These are phyloP conservation scores for Phodopus roborovskii DNA, from an alignment of 2,113 vertebrate species.

Conservation along the genomic window DNA sequence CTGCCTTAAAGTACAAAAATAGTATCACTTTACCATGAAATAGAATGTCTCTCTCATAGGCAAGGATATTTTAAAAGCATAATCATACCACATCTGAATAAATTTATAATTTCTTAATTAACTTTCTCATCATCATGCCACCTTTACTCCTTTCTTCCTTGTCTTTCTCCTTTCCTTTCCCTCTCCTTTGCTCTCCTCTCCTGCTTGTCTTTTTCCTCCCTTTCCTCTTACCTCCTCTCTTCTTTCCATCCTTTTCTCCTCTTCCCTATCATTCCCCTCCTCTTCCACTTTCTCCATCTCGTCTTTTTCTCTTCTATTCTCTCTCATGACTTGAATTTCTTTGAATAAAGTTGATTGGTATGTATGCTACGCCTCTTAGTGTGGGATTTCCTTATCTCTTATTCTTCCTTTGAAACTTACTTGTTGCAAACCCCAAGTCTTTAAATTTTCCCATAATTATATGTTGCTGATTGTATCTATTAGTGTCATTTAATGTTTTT, in stretches of 20 bases:
- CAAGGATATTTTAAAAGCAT: conserved; percentile 36
- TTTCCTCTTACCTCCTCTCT: background rate
- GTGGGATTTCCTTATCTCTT: conserved; percentile 8
- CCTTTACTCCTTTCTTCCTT: background rate
- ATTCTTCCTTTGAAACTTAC: conserved; percentile 36
- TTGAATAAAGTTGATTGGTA: conserved; percentile 58
- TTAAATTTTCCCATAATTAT: conserved; percentile 48
- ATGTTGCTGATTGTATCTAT: conserved; percentile 36
- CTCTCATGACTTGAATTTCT: background rate
- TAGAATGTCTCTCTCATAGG: conserved; percentile 2
- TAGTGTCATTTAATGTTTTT: conserved; percentile 29
- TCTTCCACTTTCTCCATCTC: background rate
- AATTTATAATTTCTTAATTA: conserved; percentile 53
- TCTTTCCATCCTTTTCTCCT: background rate
- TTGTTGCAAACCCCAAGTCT: conserved; percentile 28
- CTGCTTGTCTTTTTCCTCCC: too few relatives aligned
- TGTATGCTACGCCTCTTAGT: conserved; percentile 31
- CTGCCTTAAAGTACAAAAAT: conserved; percentile 9
- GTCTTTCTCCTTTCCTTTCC: background rate
- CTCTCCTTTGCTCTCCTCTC: background rate
- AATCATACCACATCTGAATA: background rate
- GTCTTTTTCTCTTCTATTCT: background rate
- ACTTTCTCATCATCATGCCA: background rate
- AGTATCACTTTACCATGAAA: conserved; percentile 47
- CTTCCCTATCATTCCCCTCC: background rate